Conservation (phyloP, 2,797 vertebrate genomes). For the Takifugu ocellatus region DNA sequence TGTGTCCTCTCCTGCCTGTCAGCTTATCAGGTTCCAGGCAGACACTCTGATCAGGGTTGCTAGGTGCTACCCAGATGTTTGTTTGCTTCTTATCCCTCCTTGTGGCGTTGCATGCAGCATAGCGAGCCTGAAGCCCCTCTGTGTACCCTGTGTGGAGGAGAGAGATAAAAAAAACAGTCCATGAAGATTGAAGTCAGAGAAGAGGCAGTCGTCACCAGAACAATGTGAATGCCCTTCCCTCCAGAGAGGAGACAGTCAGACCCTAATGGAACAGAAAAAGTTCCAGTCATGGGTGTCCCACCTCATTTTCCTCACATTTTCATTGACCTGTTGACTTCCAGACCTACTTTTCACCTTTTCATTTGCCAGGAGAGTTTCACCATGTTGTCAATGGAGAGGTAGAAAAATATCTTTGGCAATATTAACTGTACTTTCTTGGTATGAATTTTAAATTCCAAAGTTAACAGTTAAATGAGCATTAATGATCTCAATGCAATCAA, state of each 20-base stretch:
- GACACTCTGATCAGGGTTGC: conserved; percentile 70
- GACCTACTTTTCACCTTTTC: conserved; percentile 8
- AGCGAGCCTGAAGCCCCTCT: conserved; percentile 55
- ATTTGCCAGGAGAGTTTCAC: no score
- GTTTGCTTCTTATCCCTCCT: conserved; percentile 73
- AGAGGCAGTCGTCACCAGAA: conserved; percentile 47
- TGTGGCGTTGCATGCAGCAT: conserved; percentile 45
- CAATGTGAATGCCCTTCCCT: conserved; percentile 67
- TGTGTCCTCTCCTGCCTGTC: conserved; percentile 63
- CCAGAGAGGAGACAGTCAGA: conserved; percentile 17
- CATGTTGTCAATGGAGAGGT: no score
- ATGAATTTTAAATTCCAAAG: neutral
- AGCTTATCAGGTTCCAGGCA: conserved; percentile 75
- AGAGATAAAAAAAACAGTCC: conserved; percentile 70
- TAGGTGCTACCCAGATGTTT: conserved; percentile 69
- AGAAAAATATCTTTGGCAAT: neutral
- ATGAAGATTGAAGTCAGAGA: conserved; percentile 45
- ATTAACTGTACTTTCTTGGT: neutral
- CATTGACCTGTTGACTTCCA: conserved; percentile 35
- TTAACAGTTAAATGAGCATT: neutral
- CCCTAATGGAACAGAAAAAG: conserved; percentile 22
- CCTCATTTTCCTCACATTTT: conserved; percentile 30
- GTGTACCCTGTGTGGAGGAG: conserved; percentile 59
- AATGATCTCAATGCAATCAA: neutral
- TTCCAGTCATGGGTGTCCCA: conserved; percentile 23